Evolutionary conservation across 1,140 invertebrate genomes (phyloP), one percentile per base, ranked within the genome.

Genomic region (Calliopsis andreniformis): DNA sequence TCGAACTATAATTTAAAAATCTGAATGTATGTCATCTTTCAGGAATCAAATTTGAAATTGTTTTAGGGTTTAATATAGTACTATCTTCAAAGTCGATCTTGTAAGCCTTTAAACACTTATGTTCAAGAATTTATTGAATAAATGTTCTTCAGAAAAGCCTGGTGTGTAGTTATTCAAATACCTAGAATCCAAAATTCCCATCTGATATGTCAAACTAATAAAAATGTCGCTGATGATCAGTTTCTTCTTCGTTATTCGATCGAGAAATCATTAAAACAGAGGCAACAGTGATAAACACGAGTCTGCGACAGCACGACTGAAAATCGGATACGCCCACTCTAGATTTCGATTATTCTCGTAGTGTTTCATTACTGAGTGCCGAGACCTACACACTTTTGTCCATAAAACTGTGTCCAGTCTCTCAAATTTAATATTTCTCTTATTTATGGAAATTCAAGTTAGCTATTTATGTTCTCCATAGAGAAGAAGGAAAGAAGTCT

Each of bases 291-390:
- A 82, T 70, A 75, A 78, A 45, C 14, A 3, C 18, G 14, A 23
- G n/a, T 73, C 45, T 12, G 56, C 2, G 30, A 25, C 70, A 47
- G 70, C 32, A n/a, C 7, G 18, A 20, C n/a, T 43, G 12, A 58
- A 30, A 70, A 79, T 79, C 80, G 49, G 55, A 20, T 30, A 83
- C 82, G 82, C 82, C 82, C 70, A 76, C 79, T n/a, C 42, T 71
- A 12, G 32, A 51, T 39, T 28, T 47, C 39, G 49, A 76, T 83
- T 63, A 5, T 30, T 32, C 14, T 2, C 62, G 25, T 47, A 75
- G 66, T 63, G 51, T 39, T 30, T 47, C 23, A 39, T 42, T 39
- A 35, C 35, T 28, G 18, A 25, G 45, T 28, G 16, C n/a, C 63
- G 1, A 0, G 39, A 25, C 10, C n/a, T 20, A 23, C 39, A 45